Evolutionary conservation across 2,113 vertebrate species (phyloP), one percentile per base, ranked within the genome.

Genomic region (Laticauda colubrina): DNA sequence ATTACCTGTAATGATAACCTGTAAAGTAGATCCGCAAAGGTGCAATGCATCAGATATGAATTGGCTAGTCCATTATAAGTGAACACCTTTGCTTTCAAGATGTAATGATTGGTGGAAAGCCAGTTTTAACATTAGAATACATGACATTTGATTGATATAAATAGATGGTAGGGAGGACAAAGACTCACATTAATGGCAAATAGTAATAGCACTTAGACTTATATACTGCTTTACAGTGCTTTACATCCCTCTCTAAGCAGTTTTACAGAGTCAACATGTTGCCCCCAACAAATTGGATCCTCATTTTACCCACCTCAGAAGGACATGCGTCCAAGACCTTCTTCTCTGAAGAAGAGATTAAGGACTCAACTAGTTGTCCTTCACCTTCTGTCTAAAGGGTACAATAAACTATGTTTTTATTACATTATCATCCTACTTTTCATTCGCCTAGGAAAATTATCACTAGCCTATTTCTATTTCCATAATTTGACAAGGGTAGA

Each of bases 1-100:
- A 6, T 23, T 87, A 59, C 57, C 57, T 59, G 21, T 59, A 24
- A 59, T 59, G 57, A 59, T 59, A 59, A 59, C 57, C 23, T 9
- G 57, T 59, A 91, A 95, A 97, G 96, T 95, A 96, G 95, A 93
- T 94, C 96, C 95, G 48, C 54, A 95, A 97, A 93, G 90, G 94
- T 94, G 91, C 93, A 94, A 92, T 61, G 57, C 85, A 94, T 96
- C 87, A 87, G 15, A 95, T 87, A 88, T 92, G 94, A 96, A 94
- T 64, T 95, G 89, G 93, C 69, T 89, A 5, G 92, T 53, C 95
- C 85, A 88, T 95, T 95, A 55, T 94, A 90, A 90, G 75, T 89
- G 94, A 81, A 43, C 57, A 90, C 90, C 89, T 96, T 96, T 95
- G 96, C 94, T 95, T 95, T 86, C n/a, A 93, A 91, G 85, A 95